A percentile compares a stretch with the other conserved stretches of the same genome.
Conservation (phyloP, 2,888 invertebrate genomes). For the Heliconius erato region DNA sequence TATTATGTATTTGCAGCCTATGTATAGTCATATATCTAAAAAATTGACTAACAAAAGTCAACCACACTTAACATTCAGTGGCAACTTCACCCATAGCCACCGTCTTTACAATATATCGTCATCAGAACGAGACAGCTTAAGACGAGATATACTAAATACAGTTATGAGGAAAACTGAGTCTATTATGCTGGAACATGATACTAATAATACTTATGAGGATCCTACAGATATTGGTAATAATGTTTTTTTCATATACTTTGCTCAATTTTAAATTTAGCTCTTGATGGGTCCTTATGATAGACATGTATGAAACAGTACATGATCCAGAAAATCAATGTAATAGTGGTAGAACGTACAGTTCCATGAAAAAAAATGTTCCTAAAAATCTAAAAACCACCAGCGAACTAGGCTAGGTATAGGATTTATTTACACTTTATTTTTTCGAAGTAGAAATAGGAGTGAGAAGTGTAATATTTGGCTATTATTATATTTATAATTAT, state of each 20-base stretch:
- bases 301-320: neutral
- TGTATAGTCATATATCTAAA: conserved; percentile 60
- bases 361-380: too few relatives aligned
- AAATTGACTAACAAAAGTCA: conserved; percentile 53
- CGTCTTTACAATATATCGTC: conserved; percentile 65
- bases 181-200: conserved; percentile 58
- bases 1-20: conserved; percentile 40
- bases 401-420: too few relatives aligned
- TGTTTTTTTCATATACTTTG: conserved; percentile 1
- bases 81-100: conserved; percentile 69
- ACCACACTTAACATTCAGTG: conserved; percentile 66
- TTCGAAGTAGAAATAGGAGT: too few relatives aligned
- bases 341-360: too few relatives aligned
- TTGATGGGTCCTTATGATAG: neutral
- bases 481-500: too few relatives aligned
- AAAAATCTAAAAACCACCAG: too few relatives aligned
- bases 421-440: too few relatives aligned
- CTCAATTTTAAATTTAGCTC: neutral
- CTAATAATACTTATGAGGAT: conserved; percentile 77
- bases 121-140: conserved; percentile 66
- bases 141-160: conserved; percentile 70
- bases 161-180: conserved; percentile 71
- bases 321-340: too few relatives aligned
- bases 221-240: conserved; percentile 77
- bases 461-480: too few relatives aligned